Evolutionary conservation across 2,888 invertebrate species (phyloP), one percentile per base, ranked within the genome.

Genomic region (Platycnemis pennipes): DNA sequence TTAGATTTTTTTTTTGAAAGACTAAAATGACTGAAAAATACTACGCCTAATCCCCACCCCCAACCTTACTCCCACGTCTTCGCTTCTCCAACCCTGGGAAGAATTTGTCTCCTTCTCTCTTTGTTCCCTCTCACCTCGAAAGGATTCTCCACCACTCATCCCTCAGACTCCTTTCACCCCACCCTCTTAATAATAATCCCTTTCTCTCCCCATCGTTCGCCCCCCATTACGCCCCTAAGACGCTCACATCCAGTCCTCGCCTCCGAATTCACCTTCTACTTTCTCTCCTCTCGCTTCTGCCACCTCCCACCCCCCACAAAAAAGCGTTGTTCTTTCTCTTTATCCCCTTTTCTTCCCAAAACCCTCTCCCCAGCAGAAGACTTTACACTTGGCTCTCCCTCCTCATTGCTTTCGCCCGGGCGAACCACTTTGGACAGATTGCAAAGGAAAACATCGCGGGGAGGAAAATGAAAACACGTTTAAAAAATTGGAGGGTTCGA

Each of bases 401-500:
- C 63, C 1, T 1, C 63, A 7, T 49, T n/a, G 7, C 63, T 63
- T 26, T 16, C 63, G 11, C 77, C 37, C 77, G 11, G 16, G 77
- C 77, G 37, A 77, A 77, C 77, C 77, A 77, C 77, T 77, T 77
- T 77, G 77, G 77, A 77, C 77, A 77, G 37, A 77, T 77, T 77
- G 77, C 77, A 26, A 77, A 37, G 77, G 16, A 77, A 77, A 77
- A 77, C 37, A 77, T 77, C 37, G 77, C 31, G 31, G 37, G 77
- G 13, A 16, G 77, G 37, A 77, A 77, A 37, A 77, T 77, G 77
- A 77, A 77, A 77, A 77, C 77, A 37, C 77, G 22, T 37, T 77
- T 77, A 26, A 77, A 77, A 37, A 77, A 77, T 16, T 8, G 49
- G 49, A 49, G 49, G 77, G 31, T 11, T 37, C 3, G 77, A 37